Evolutionary conservation across 2,888 invertebrate genomes (phyloP), one percentile per base, ranked within the genome.

Genomic region (Agriopis marginaria): DNA sequence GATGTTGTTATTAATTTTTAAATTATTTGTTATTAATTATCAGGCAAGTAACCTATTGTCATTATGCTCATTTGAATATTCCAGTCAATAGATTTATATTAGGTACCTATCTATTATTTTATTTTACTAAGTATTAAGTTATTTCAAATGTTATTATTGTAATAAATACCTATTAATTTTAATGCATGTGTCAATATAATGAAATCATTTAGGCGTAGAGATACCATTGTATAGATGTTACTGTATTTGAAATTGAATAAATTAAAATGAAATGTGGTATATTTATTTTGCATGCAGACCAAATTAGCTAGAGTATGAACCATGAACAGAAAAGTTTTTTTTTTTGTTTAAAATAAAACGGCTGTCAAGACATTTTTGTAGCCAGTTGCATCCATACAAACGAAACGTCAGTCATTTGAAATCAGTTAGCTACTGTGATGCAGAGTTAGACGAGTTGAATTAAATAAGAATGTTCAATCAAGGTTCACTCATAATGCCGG

Each of bases 201-300:
- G 77, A 87, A 89, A 87, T 86, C 87, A 88, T 90, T 89, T 92
- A 94, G 92, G 83, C 84, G 93, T 93, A 93, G 93, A 84, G 81
- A 79, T 88, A 90, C 88, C 87, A 92, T 90, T 94, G 94, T 92
- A 94, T 94, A 94, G 93, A 94, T 94, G 94, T 94, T 94, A 94
- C 92, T 93, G 93, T 94, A 94, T 88, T 93, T 93, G 90, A 86
- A 92, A 92, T 90, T 87, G 85, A 93, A 93, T 92, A 92, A 93
- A 93, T 89, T 75, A 68, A 85, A 86, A 79, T 83, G 83, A 87
- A 89, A 88, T 77, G 80, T 81, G 77, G 66, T 75, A 78, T 73
- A 68, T 73, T 80, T 79, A 76, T 75, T 82, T 56, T 42, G 42
- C 55, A 39, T 54, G 39, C n/a, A 0, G 39, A 10, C 4, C 3